A percentile compares a stretch with the other conserved stretches of the same genome.
Conservation (phyloP, 92 coral and sea anemone species). For the Umimayanthus chanpuru region DNA sequence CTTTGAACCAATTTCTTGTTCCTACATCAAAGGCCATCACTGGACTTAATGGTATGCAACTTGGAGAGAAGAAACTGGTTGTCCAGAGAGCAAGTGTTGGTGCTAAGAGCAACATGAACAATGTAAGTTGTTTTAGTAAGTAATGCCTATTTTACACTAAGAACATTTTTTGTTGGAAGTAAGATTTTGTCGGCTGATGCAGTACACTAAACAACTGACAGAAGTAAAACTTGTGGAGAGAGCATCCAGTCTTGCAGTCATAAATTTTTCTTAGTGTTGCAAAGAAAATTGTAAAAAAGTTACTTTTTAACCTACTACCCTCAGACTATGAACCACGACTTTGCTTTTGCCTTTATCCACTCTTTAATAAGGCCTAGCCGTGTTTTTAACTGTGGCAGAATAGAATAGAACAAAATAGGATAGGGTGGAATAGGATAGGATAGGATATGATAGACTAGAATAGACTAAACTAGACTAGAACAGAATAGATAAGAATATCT, state of each 20-base stretch:
- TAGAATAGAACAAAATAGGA: no score
- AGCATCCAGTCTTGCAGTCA: not conserved
- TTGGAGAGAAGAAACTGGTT: conserved; percentile 95
- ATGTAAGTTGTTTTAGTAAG: conserved; percentile 63
- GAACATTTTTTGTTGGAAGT: not conserved
- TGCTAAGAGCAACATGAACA: conserved; percentile 94
- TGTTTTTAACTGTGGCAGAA: no score
- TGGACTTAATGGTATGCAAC: conserved; percentile 98
- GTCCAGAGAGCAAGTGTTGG: conserved; percentile 99
- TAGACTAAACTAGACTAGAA: no score
- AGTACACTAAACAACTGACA: not conserved
- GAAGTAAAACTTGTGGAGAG: not conserved
- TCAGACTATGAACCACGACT: no score
- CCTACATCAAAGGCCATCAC: not conserved
- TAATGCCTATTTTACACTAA: not conserved
- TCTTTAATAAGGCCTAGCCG: no score
- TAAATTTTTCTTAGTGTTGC: not conserved
- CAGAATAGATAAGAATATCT: no score
- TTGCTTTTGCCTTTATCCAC: no score
- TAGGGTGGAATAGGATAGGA: no score
- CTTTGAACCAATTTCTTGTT: not conserved
- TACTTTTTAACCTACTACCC: no score
- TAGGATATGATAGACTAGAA: no score
- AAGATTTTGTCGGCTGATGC: not conserved
- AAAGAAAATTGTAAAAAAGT: no score